These are phyloP conservation scores for Sphaerophoria taeniata DNA, from an alignment of 2,888 invertebrate species.

Conservation along the genomic window DNA sequence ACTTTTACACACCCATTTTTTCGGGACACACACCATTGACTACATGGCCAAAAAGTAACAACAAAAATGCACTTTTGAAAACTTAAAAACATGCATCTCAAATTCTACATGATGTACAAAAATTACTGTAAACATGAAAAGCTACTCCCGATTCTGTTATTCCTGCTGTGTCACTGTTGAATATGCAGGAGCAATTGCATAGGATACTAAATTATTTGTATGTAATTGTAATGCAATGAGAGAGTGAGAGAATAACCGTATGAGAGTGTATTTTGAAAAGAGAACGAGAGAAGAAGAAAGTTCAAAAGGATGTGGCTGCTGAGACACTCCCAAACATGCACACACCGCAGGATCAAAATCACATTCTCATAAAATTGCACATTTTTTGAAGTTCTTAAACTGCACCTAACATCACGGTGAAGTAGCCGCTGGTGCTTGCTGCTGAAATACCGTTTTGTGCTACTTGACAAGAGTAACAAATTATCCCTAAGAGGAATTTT, in stretches of 20 bases:
- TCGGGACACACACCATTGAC: slow-evolving; percentile 60
- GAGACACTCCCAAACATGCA: slow-evolving; percentile 63
- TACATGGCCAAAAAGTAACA: slow-evolving; percentile 45
- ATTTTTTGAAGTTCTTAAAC: slow-evolving; percentile 23
- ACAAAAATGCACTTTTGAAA: not conserved
- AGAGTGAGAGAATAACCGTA: slow-evolving; percentile 22
- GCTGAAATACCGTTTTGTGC: not conserved
- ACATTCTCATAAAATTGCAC: slow-evolving; percentile 31
- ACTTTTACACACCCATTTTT: slow-evolving; percentile 73
- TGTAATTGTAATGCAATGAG: slow-evolving; percentile 17
- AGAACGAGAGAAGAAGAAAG: slow-evolving; percentile 53
- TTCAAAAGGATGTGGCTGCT: slow-evolving; percentile 49
- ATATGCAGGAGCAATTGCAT: slow-evolving; percentile 60
- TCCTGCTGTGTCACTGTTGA: slow-evolving; percentile 54
- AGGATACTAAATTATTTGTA: slow-evolving; percentile 11
- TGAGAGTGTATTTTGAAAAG: slow-evolving; percentile 2
- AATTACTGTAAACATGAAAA: slow-evolving; percentile 48
- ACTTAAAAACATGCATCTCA: slow-evolving; percentile 42
- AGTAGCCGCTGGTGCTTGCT: not conserved
- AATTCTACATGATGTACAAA: slow-evolving; percentile 11
- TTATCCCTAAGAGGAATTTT: slow-evolving; percentile 44
- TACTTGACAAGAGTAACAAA: slow-evolving; percentile 25
- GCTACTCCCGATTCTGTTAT: slow-evolving; percentile 40
- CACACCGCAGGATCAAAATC: slow-evolving; percentile 56
- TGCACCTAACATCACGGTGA: slow-evolving; percentile 28